Evolutionary conservation across 2,113 vertebrate genomes (phyloP).

Genomic region (Myrmophylax atrothorax): DNA sequence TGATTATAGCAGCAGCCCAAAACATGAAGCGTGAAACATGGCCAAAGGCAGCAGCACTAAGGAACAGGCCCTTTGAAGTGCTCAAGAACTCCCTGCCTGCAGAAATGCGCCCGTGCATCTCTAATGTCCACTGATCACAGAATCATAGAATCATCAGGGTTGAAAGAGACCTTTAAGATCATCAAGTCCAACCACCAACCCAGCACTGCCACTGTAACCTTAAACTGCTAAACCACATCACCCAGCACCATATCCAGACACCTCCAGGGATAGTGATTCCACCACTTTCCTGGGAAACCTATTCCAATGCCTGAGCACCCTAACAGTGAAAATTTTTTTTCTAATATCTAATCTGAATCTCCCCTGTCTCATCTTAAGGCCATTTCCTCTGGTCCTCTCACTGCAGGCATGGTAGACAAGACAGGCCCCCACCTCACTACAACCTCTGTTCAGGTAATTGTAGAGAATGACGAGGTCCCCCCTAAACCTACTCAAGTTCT

Average conservation of each 20-base stretch:
- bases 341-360: background rate
- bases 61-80: background rate
- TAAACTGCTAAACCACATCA: background rate
- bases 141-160: background rate
- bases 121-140: background rate
- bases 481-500: background rate
- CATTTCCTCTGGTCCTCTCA: background rate
- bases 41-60: background rate
- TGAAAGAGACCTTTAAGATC: background rate
- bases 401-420: background rate
- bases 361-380: background rate
- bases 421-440: background rate
- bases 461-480: background rate
- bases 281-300: background rate
- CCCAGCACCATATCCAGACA: background rate
- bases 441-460: background rate
- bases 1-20: background rate
- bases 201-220: background rate
- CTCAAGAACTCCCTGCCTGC: rapidly evolving
- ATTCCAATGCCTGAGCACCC: background rate
- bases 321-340: background rate
- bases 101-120: background rate
- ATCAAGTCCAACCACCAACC: background rate
- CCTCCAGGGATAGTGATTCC: background rate
- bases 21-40: background rate